Conservation (phyloP, 2,888 invertebrate genomes). For the Drosophila neotestacea region DNA sequence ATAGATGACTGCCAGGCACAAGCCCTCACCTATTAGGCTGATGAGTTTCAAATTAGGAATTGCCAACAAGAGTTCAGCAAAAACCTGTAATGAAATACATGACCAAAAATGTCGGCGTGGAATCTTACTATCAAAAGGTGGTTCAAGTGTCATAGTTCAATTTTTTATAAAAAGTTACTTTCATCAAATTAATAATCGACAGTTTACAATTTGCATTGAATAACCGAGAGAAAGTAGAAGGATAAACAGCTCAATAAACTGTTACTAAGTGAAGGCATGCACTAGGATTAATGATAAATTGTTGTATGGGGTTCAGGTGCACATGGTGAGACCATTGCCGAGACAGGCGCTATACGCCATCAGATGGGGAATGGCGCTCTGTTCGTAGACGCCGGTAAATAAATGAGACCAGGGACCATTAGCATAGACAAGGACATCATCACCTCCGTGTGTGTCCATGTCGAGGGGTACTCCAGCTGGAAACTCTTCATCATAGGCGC, state of each 20-base stretch:
- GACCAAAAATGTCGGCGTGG: slow-evolving; percentile 4
- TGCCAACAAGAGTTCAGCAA: slow-evolving; percentile 30
- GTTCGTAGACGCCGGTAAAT: slow-evolving; percentile 92
- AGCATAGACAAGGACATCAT: slow-evolving; percentile 92
- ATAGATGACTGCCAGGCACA: slow-evolving; percentile 24
- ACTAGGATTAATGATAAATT: slow-evolving; percentile 17
- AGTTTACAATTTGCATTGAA: slow-evolving; percentile 68
- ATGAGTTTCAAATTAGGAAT: slow-evolving; percentile 64
- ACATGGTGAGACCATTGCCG: slow-evolving; percentile 87
- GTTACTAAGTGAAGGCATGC: slow-evolving; percentile 55
- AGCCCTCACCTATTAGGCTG: slow-evolving; percentile 54
- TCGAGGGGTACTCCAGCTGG: slow-evolving; percentile 86
- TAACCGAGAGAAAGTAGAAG: slow-evolving; percentile 2
- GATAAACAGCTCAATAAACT: slow-evolving; percentile 73
- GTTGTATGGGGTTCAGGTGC: slow-evolving; percentile 22
- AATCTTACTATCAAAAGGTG: slow-evolving; percentile 37
- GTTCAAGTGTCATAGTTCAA: slow-evolving; percentile 43
- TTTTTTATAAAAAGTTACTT: slow-evolving; percentile 49
- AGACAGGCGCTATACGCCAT: slow-evolving; percentile 91
- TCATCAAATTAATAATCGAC: slow-evolving; percentile 76
- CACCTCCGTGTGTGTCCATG: slow-evolving; percentile 90
- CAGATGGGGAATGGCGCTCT: slow-evolving; percentile 91
- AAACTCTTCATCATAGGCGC: slow-evolving; percentile 83
- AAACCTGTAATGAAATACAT: slow-evolving; percentile 28
- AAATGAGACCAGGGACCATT: slow-evolving; percentile 92